A percentile compares a stretch with the other conserved stretches of the same genome.
Evolutionary conservation across 2,888 invertebrate genomes (phyloP).

Genomic region (Dyspetes luteomarginatus): DNA sequence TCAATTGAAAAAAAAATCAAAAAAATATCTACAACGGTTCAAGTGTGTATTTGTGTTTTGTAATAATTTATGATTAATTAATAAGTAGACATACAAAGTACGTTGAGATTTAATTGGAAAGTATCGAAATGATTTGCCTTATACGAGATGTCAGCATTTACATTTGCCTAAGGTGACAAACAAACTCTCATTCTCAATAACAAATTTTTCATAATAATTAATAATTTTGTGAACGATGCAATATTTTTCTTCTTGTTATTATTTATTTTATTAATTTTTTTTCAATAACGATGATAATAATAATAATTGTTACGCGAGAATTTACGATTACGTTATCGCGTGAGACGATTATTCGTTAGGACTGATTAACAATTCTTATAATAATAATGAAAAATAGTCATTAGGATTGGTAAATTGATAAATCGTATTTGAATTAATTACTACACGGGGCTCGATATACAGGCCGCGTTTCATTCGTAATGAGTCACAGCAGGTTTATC

Average conservation of each 20-base stretch:
- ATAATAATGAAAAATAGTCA: conserved; percentile 63
- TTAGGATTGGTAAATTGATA: conserved; percentile 54
- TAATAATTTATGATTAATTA: conserved; percentile 70
- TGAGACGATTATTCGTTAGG: conserved; percentile 41
- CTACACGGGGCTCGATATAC: conserved; percentile 48
- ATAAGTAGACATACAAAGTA: conserved; percentile 71
- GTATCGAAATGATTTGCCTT: conserved; percentile 70
- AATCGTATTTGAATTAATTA: conserved; percentile 57
- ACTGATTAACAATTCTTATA: conserved; percentile 52
- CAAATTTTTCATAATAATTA: conserved; percentile 52
- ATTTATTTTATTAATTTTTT: too few species aligned
- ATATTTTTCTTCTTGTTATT: conserved; percentile 14
- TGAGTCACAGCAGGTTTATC: conserved; percentile 66
- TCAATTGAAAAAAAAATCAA: conserved; percentile 72
- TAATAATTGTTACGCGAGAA: conserved; percentile 26
- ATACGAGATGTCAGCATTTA: conserved; percentile 20
- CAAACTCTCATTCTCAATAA: conserved; percentile 59
- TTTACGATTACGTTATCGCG: conserved; percentile 27
- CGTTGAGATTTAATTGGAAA: conserved; percentile 74
- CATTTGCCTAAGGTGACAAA: conserved; percentile 48
- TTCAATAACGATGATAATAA: conserved; percentile 17
- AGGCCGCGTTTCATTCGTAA: conserved; percentile 53
- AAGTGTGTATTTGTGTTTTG: conserved; percentile 62
- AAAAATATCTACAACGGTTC: too few species aligned
- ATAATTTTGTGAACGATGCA: conserved; percentile 46